Base-by-base conservation (phyloP, 2,888 invertebrate genomes). In the Barypeithes pellucidus region DNA sequence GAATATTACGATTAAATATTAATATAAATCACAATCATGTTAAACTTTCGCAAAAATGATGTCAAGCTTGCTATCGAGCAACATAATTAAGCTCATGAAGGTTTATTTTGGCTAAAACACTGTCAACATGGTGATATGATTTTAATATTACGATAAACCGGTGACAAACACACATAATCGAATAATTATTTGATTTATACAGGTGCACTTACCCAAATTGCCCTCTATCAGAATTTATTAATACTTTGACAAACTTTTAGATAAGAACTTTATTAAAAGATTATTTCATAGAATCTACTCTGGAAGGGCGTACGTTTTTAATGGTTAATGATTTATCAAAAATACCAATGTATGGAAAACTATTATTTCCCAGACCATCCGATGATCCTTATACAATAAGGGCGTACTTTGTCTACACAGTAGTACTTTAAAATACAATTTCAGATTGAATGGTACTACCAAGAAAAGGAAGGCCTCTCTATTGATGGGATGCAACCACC, bases 121-220 rank as follows among this genome's bases (percentile, higher is more conserved):
- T 68, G 61, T 72, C 72, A 67, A 60, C 67, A 72, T 24, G 39
- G 52, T 41, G 72, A 72, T 72, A 61, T 39, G 72, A 72, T 67
- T 72, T 72, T 72, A 72, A 72, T 72, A 72, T 72, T 63, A 45
- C 62, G 72, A 68, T 72, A 69, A 68, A 63, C 68, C 41, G 43
- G 69, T 69, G 73, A 69, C 73, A 73, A 60, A 69, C 63, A 73
- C 20, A 52, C 39, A 67, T 57, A 67, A 63, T 65, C 47, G 24
- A 72, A 16, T 63, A 69, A 60, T 52, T 73, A 73, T 73, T 73
- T 73, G 60, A 57, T 60, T 69, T 65, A 69, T 73, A 69, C 73
- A 73, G 73, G 67, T 73, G 73, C 72, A 69, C 20, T 47, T n/a
- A 41, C 36, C 29, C 20, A 62, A 70, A 70, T 63, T 70, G 61